Percentiles rank a stretch among this genome's conserved stretches.
Evolutionary conservation across 2,113 vertebrate genomes (phyloP).

Genomic region (Syngnathoides biaculeatus): DNA sequence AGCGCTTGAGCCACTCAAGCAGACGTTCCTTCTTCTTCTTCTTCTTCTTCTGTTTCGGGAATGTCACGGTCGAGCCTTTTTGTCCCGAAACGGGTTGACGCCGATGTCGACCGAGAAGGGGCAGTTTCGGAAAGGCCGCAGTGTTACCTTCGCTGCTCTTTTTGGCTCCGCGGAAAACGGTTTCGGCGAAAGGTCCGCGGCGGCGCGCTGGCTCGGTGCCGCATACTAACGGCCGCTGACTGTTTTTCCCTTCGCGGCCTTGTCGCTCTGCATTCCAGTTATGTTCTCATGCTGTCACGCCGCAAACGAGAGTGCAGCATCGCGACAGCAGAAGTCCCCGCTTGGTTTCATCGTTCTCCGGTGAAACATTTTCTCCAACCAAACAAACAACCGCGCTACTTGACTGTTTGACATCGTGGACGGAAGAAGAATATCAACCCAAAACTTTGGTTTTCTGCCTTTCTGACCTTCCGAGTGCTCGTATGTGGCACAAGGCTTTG

Average conservation of each 20-base stretch:
- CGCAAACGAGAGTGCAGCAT: constrained; percentile 40
- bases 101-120: constrained; percentile 15
- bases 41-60: constrained; percentile 34
- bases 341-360: no score
- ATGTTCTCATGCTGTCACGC: constrained; percentile 55
- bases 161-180: constrained; percentile 44
- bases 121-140: constrained; percentile 32
- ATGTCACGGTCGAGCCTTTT: constrained; percentile 32
- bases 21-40: constrained; percentile 39
- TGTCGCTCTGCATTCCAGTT: constrained; percentile 62
- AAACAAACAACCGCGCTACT: no score
- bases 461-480: no score
- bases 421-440: no score
- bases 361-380: no score
- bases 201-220: constrained; percentile 48
- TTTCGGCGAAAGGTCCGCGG: constrained; percentile 60
- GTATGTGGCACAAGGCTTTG: no score
- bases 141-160: constrained; percentile 50
- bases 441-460: no score
- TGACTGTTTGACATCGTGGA: no score
- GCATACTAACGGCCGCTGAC: constrained; percentile 63
- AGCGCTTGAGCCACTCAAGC: constrained; percentile 44
- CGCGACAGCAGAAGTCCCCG: no score
- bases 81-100: constrained; percentile 13
- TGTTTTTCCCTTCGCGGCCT: constrained; percentile 40